Evolutionary conservation across 1,140 invertebrate species (phyloP).

Genomic region (Periplaneta americana): DNA sequence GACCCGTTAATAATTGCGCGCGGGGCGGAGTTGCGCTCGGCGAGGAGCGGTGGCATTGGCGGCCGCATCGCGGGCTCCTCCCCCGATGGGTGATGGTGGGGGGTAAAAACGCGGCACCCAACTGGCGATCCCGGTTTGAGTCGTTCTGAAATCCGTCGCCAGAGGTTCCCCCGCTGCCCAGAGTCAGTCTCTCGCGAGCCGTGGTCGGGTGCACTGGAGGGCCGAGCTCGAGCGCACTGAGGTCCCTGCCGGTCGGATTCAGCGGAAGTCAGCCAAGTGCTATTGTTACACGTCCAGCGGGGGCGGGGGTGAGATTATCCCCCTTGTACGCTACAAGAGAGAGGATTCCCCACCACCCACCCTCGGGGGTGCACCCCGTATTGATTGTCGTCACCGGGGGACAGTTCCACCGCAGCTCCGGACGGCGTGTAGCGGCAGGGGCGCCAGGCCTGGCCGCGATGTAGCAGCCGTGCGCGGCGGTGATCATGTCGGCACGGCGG

Average conservation of each 20-base stretch:
- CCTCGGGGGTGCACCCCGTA: background rate
- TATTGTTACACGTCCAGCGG: background rate
- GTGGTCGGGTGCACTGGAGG: background rate
- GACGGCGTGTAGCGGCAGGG: background rate
- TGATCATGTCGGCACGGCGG: background rate
- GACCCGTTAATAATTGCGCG: background rate
- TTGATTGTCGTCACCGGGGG: background rate
- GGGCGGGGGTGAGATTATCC: background rate
- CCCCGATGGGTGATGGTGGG: no score
- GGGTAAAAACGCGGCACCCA: background rate
- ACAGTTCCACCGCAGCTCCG: background rate
- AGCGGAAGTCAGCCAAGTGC: background rate
- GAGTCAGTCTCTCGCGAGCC: background rate
- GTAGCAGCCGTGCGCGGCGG: background rate
- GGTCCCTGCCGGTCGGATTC: background rate
- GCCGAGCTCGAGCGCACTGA: background rate
- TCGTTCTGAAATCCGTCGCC: constrained; percentile 3
- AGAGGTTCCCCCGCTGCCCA: background rate
- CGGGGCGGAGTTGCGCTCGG: no score
- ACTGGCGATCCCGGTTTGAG: background rate
- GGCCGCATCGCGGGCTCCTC: no score
- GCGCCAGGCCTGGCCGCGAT: background rate
- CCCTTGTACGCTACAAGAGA: background rate
- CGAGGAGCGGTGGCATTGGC: no score
- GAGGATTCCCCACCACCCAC: background rate